Evolutionary conservation across 1,140 invertebrate species (phyloP).

Genomic region (Drosophila mojavensis): DNA sequence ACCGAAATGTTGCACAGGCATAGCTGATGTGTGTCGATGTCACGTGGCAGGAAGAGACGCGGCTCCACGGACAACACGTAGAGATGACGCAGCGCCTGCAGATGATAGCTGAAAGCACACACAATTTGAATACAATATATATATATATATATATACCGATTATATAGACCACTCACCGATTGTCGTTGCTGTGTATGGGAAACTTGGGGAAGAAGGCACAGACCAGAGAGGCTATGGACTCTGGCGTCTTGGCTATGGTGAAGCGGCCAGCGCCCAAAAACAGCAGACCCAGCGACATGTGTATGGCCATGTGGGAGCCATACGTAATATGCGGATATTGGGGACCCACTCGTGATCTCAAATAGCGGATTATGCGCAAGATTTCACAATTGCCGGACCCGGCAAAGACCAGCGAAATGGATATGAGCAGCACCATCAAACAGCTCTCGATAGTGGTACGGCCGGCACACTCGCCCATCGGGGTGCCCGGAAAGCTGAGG

Average conservation of each 20-base stretch:
- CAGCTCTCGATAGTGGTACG: slow-evolving; percentile 95
- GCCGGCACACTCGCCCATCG: slow-evolving; percentile 93
- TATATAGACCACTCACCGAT: slow-evolving; percentile 84
- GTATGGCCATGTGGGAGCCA: slow-evolving; percentile 96
- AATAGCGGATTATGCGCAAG: slow-evolving; percentile 92
- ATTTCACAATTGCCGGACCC: slow-evolving; percentile 96
- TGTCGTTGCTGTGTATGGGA: slow-evolving; percentile 97
- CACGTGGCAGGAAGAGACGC: slow-evolving; percentile 92
- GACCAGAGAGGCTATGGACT: slow-evolving; percentile 93
- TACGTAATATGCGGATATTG: slow-evolving; percentile 90
- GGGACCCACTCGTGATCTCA: slow-evolving; percentile 90
- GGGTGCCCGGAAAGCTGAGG: slow-evolving; percentile 85
- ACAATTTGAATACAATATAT: background rate
- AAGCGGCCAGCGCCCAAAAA: slow-evolving; percentile 97
- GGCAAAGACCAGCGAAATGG: slow-evolving; percentile 89
- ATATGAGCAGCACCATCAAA: slow-evolving; percentile 91
- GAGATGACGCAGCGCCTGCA: slow-evolving; percentile 97
- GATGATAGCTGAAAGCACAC: slow-evolving; percentile 87
- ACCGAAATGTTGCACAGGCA: slow-evolving; percentile 91
- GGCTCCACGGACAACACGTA: slow-evolving; percentile 97
- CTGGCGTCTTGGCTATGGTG: slow-evolving; percentile 92
- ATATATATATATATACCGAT: background rate
- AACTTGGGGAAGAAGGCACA: slow-evolving; percentile 98
- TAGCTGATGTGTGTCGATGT: slow-evolving; percentile 91
- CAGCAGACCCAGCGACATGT: slow-evolving; percentile 95